Base-by-base conservation (phyloP, 2,797 vertebrate species). In the Propithecus deckenii region DNA sequence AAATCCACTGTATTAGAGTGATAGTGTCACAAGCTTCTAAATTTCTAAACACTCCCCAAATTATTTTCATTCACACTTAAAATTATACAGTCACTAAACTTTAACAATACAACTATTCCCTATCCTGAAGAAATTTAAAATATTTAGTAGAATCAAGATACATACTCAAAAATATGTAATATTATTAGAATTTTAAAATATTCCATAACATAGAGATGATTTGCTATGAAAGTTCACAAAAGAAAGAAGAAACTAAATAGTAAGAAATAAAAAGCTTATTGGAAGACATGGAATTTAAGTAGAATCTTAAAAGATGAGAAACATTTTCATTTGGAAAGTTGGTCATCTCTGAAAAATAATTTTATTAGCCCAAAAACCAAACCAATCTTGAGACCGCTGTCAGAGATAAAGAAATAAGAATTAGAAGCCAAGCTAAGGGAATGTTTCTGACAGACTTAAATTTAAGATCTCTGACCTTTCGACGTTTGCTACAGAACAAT, bases 21-120 rank as follows among this genome's bases (percentile, higher is more conserved):
- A 13, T 72, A 67, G 25, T 67, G 25, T 85, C 55, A 65, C 28
- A 95, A 69, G 17, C 22, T 91, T 32, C 3, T 83, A 94, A 74
- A 94, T 87, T 89, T 87, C 59, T 76, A 86, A 79, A 74, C 7
- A 89, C 23, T 71, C 13, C 30, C 4, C 41, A 65, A 86, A 76
- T 87, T 91, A 89, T 87, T 92, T 95, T 96, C 75, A 91, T 20
- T 30, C 17, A 65, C 28, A 81, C 2, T 81, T 35, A 85, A 93
- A 41, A n/a, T 76, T 90, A 94, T 4, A 86, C n/a, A 94, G 55
- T 78, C 59, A 80, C 14, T 94, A 72, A 79, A 57, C 11, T 95
- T 41, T 11, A 92, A 4, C 30, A 80, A 84, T 89, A 93, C 84
- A 93, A 92, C 5, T 48, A 71, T 25, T 46, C 12, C 3, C 1